phyloP scores from a whole-genome alignment of 2,797 vertebrate genomes.

The Carcharodon carcharias region DNA sequence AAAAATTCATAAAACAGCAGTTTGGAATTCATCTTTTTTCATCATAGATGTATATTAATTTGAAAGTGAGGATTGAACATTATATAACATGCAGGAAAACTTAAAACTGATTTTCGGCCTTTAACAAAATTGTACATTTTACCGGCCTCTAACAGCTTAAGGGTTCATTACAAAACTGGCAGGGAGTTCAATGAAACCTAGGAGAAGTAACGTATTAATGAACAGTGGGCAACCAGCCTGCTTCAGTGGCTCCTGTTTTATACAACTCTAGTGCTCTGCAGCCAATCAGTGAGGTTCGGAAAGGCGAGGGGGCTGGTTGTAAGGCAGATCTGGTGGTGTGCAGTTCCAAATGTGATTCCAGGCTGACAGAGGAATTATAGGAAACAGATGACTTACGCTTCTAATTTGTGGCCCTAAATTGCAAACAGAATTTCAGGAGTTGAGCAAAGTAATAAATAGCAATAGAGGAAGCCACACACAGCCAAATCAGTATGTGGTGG shows the following conservation, averaged over 20 bases:
- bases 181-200: constrained; percentile 33
- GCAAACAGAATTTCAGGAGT: constrained; percentile 98
- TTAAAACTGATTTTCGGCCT: neutral
- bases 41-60: neutral
- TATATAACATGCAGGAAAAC: neutral
- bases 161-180: constrained; percentile 35
- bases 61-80: neutral
- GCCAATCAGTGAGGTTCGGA: constrained; percentile 55
- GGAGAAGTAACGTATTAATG: constrained; percentile 32
- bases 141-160: constrained; percentile 19
- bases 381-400: constrained; percentile 99
- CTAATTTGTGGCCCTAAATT: constrained; percentile 98
- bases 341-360: constrained; percentile 74
- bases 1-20: constrained; percentile 22
- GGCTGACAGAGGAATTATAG: constrained; percentile 94
- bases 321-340: constrained; percentile 49
- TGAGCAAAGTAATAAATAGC: constrained; percentile 83
- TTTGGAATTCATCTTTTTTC: neutral
- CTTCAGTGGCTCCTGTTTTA: constrained; percentile 31
- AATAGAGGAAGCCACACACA: constrained; percentile 75
- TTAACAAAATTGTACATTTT: neutral
- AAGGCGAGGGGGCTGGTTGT: constrained; percentile 55
- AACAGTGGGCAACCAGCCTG: constrained; percentile 26
- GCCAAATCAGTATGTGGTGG: constrained; percentile 71
- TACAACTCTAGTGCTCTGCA: constrained; percentile 40